Base-by-base conservation (phyloP, 1,140 invertebrate genomes). In the Bombyx mandarina region DNA sequence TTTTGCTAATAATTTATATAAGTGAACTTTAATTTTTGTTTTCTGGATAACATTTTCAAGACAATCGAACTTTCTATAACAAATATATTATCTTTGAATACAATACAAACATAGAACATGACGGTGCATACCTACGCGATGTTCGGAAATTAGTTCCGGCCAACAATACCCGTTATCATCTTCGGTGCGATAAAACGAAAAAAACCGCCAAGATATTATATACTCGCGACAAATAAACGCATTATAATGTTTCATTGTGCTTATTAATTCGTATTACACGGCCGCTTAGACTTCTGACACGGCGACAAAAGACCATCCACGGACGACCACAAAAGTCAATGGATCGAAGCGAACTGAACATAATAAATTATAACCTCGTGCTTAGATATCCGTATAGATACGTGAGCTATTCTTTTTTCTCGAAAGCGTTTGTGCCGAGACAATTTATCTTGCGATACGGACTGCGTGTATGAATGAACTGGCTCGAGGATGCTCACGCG, bases 221-320 rank as follows among this genome's bases (percentile, higher is more conserved):
- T 65, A 49, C 58, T 58, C 53, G 73, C 75, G 77, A 82, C 79
- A 84, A 79, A 85, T 81, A 79, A 79, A 77, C 69, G 75, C 70
- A 74, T 77, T 75, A 80, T 78, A 79, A 82, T 78, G 72, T 67
- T 75, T 71, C 75, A 82, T 84, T 85, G 80, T 82, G 75, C 70
- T 87, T 87, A 87, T 87, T 86, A 86, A 86, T 87, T 86, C 84
- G 84, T 86, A 86, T 87, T 87, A 87, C 75, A 86, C 82, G 81
- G 80, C 69, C 75, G 75, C 71, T 84, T 83, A 78, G 69, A 69
- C 62, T 71, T 73, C 75, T 75, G 77, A 82, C 71, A 70, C 61
- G 69, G 72, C 71, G 76, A 86, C 80, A 86, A 86, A 79, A 70
- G 78, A 75, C 69, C 64, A 57, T 73, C 66, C 64, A 62, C 65